Conservation (phyloP, 2,888 invertebrate genomes). For the Stratiomys singularior region DNA sequence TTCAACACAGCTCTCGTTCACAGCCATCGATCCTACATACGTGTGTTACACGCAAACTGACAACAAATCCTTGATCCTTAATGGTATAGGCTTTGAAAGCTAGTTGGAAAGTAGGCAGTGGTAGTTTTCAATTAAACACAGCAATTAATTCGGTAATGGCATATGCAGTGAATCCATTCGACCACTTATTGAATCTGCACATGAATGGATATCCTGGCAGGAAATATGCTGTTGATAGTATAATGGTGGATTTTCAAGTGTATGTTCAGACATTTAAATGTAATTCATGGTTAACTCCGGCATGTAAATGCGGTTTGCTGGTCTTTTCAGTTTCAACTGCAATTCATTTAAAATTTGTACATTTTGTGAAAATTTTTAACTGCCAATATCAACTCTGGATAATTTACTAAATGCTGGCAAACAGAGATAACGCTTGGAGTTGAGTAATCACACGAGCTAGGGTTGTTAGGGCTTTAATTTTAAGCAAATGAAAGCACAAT, state of each 20-base stretch:
- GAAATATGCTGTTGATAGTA: background rate
- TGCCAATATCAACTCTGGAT: too few relatives aligned
- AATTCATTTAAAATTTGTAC: too few relatives aligned
- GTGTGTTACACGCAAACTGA: background rate
- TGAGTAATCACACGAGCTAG: too few relatives aligned
- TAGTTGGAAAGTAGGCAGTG: background rate
- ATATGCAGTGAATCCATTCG: background rate
- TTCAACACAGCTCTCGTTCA: background rate
- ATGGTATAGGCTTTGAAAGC: too few relatives aligned
- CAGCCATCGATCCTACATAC: background rate
- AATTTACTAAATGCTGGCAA: too few relatives aligned
- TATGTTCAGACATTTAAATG: background rate
- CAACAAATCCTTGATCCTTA: background rate
- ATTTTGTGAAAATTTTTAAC: too few relatives aligned
- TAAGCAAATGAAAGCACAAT: too few relatives aligned
- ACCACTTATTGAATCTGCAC: background rate
- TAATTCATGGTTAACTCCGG: background rate
- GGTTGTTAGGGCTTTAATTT: too few relatives aligned
- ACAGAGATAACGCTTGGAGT: too few relatives aligned
- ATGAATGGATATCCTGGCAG: background rate
- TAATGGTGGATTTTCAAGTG: background rate
- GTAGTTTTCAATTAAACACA: background rate
- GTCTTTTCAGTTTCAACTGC: background rate
- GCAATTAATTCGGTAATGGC: background rate
- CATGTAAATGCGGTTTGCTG: slow-evolving; percentile 1